These are phyloP conservation scores for Ramazzottius varieornatus DNA, from an alignment of 2,888 invertebrate genomes.

Conservation along the genomic window DNA sequence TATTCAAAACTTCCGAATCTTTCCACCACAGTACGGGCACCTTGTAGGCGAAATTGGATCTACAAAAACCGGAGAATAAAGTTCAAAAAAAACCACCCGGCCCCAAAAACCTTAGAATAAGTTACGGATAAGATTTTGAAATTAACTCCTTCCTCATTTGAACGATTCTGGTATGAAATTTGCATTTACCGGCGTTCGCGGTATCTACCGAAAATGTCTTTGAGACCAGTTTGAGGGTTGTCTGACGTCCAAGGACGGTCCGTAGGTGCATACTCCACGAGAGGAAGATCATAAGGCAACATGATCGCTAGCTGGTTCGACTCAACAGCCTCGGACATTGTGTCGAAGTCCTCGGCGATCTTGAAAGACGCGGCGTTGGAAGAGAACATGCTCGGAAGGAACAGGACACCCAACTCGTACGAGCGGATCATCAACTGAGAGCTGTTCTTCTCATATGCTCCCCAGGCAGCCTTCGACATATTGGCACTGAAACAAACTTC, in stretches of 20 bases:
- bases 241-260: neutral
- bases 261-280: neutral
- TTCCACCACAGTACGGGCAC: too few species aligned
- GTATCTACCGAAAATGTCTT: neutral
- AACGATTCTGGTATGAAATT: too few species aligned
- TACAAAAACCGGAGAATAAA: too few species aligned
- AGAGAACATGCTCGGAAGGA: constrained; percentile 35
- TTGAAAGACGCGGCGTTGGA: neutral
- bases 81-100: too few species aligned
- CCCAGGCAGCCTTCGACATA: constrained; percentile 92
- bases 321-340: neutral
- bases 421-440: constrained; percentile 39
- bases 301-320: neutral
- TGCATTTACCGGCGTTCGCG: too few species aligned
- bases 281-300: neutral
- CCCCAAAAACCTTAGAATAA: too few species aligned
- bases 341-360: neutral
- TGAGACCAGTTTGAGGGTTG: neutral
- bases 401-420: constrained; percentile 69
- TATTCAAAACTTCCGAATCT: too few species aligned
- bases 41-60: too few species aligned
- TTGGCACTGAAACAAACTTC: constrained; percentile 48
- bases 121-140: too few species aligned
- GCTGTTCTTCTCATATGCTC: constrained; percentile 36
- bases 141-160: too few species aligned